Evolutionary conservation across 2,113 vertebrate species (phyloP), one percentile per base, ranked within the genome.

Genomic region (Austrofundulus limnaeus): DNA sequence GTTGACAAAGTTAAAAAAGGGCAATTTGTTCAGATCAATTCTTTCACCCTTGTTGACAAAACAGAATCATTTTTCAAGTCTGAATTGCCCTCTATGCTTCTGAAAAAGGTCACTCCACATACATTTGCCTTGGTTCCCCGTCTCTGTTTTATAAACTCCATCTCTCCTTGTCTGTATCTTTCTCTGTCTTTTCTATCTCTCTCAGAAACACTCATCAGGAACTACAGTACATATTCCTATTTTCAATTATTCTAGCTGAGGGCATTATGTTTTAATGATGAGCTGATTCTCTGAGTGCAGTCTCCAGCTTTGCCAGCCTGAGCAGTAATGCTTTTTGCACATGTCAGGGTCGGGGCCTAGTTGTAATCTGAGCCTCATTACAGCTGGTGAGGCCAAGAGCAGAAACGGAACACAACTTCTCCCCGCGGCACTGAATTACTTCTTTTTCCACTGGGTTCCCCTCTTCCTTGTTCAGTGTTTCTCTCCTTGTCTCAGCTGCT

Each of bases 191-290:
- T 61, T 53, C 74, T 37, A 42, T 63, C 67, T 77, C 28, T 72
- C 55, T 61, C 43, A 81, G 74, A 73, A 72, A 66, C 76, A 68
- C 64, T 84, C 72, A 79, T 85, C 75, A 76, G 77, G 75, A 85
- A 55, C 61, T 67, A 78, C 69, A 83, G 74, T 76, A 82, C 72
- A 77, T 77, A 83, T 83, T 84, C 70, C 74, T 70, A 67, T 83
- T 83, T 90, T 87, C 87, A 78, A 83, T 90, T 82, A 88, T 90
- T 90, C 87, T 87, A 66, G 87, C 89, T 92, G 74, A 85, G 80
- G 87, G 91, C 87, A 74, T 88, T 85, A 91, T 93, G 89, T 92
- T 93, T 92, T 91, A 92, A 91, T 92, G 90, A 92, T 92, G 90
- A 92, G 85, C 79, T 77, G 77, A 78, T 83, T 90, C 85, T 88